Percentiles rank a stretch among this genome's conserved stretches.
Evolutionary conservation across 2,797 vertebrate genomes (phyloP).

Genomic region (Cirrhinus mrigala): DNA sequence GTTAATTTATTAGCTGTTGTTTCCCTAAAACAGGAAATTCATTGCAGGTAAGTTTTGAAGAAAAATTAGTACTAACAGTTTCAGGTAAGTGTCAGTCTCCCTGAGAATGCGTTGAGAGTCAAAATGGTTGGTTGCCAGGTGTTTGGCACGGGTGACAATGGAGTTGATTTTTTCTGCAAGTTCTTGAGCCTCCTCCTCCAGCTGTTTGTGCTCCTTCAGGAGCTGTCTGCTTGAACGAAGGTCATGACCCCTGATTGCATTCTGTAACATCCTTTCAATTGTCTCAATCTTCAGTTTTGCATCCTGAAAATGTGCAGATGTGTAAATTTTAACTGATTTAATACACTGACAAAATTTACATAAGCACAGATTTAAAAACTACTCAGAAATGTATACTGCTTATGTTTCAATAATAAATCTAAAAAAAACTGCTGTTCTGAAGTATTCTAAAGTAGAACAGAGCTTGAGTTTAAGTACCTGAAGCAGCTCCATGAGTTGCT

Average conservation of each 20-base stretch:
- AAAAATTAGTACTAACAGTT: slow-evolving; percentile 74
- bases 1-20: background rate
- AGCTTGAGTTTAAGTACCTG: slow-evolving; percentile 62
- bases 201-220: slow-evolving; percentile 83
- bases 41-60: background rate
- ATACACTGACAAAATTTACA: background rate
- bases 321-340: background rate
- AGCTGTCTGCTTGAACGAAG: slow-evolving; percentile 83
- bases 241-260: slow-evolving; percentile 80
- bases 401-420: background rate
- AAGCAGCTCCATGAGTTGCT: slow-evolving; percentile 88
- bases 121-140: slow-evolving; percentile 84
- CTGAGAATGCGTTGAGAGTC: slow-evolving; percentile 82
- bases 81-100: slow-evolving; percentile 84
- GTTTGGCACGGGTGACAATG: slow-evolving; percentile 81
- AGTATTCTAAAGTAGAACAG: background rate
- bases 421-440: background rate
- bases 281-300: slow-evolving; percentile 86
- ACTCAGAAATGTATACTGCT: background rate
- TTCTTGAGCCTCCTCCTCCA: slow-evolving; percentile 83
- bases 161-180: slow-evolving; percentile 87
- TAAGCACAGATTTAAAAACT: background rate
- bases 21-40: background rate
- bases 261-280: slow-evolving; percentile 84
- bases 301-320: slow-evolving; percentile 74